Evolutionary conservation across 2,888 invertebrate genomes (phyloP).

Genomic region (Epirrita christyi): DNA sequence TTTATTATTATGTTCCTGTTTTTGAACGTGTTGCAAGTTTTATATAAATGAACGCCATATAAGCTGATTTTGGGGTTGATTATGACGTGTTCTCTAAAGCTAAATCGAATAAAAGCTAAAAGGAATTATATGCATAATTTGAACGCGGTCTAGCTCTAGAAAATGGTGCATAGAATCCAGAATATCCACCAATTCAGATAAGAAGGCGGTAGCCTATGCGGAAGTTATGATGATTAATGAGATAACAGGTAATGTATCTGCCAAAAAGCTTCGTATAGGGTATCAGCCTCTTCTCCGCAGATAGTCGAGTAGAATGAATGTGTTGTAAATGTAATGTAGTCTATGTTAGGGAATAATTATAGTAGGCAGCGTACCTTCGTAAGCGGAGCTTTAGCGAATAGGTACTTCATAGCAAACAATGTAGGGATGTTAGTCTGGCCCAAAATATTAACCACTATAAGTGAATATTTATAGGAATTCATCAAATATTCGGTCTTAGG

Average conservation of each 20-base stretch:
- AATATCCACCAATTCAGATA: not conserved
- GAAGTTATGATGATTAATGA: not conserved
- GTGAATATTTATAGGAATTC: slow-evolving; percentile 28
- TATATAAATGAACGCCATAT: slow-evolving; percentile 30
- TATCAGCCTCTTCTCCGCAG: not conserved
- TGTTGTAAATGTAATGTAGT: slow-evolving; percentile 6
- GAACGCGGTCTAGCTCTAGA: too few relatives aligned
- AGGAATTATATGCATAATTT: too few relatives aligned
- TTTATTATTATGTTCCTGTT: slow-evolving; percentile 73
- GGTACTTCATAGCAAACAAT: slow-evolving; percentile 24
- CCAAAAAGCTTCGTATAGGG: not conserved
- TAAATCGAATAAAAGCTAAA: too few relatives aligned
- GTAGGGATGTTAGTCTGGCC: slow-evolving; percentile 30
- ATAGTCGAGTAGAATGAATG: slow-evolving; percentile 1
- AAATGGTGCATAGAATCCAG: too few relatives aligned
- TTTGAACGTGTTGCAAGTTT: slow-evolving; percentile 45
- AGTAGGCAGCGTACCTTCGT: slow-evolving; percentile 33
- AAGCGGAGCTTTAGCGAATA: slow-evolving; percentile 33
- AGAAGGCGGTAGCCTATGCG: not conserved
- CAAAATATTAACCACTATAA: slow-evolving; percentile 33
- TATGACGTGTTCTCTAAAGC: too few relatives aligned
- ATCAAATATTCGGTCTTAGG: not conserved
- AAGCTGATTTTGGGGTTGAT: slow-evolving; percentile 11
- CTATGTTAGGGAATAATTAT: not conserved
- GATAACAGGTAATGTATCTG: not conserved